Evolutionary conservation across 2,113 vertebrate species (phyloP), one percentile per base, ranked within the genome.

Genomic region (Sapayoa aenigma): DNA sequence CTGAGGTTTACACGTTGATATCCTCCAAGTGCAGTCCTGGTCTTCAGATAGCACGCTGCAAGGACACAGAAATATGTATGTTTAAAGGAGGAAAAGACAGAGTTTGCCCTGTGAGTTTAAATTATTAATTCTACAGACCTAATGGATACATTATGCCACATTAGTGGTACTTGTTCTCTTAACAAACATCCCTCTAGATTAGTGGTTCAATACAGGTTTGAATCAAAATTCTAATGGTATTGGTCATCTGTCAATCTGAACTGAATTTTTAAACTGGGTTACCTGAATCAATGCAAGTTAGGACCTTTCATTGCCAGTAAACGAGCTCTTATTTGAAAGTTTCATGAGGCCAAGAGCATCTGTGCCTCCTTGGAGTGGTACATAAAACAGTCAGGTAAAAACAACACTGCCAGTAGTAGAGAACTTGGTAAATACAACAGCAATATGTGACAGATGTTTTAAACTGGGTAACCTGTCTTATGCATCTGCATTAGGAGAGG

Each of bases 71-170:
- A 96, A 97, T 69, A 85, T 2, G 16, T 91, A 60, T 83, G 68
- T 93, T 95, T 82, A 62, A 90, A 81, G 56, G 47, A 68, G 37
- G 35, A 94, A 78, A 84, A 83, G 73, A 89, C 47, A 93, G 49
- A 82, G 41, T 71, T 92, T 93, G 74, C 69, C 85, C 75, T 71
- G 33, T 66, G 62, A 65, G 27, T 35, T 95, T 97, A 91, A 97
- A 97, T 97, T 97, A 97, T 97, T 97, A 90, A 97, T 97, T 89
- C 47, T 66, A 55, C 67, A 90, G 66, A 74, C 80, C 91, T 96
- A 96, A 97, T 96, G 95, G 95, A 94, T 96, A 92, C 89, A 94
- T 96, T 96, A 97, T 66, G 14, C 90, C 78, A 92, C 82, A 94
- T 97, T 96, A 97, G 91, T 93, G 63, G 92, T 46, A 66, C 72